Percentiles rank a stretch among this genome's conserved stretches.
These are phyloP conservation scores for Trichoplusia ni DNA, from an alignment of 1,140 invertebrate species.

Conservation along the genomic window DNA sequence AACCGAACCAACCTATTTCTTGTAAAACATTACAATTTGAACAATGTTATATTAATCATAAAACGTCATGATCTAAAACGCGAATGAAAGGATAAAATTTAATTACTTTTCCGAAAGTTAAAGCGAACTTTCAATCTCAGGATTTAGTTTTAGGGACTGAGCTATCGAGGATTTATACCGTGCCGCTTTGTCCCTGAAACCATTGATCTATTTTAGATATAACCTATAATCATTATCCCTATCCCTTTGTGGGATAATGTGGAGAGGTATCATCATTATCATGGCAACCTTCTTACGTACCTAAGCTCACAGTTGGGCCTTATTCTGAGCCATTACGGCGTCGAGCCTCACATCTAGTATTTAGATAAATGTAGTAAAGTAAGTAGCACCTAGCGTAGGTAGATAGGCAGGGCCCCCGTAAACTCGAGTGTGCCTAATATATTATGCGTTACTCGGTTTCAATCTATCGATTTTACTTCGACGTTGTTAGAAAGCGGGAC, in stretches of 20 bases:
- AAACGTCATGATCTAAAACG: background rate
- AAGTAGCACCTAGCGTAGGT: slow-evolving; percentile 8
- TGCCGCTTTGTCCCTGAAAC: background rate
- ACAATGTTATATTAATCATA: too few species aligned
- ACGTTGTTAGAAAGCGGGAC: slow-evolving; percentile 57
- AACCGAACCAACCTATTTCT: too few species aligned
- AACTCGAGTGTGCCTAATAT: slow-evolving; percentile 36
- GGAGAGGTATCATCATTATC: slow-evolving; percentile 27
- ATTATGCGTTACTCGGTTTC: slow-evolving; percentile 53
- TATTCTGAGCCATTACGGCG: slow-evolving; percentile 4
- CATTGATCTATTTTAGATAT: slow-evolving; percentile 30
- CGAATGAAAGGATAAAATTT: background rate
- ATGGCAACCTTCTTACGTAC: slow-evolving; percentile 19
- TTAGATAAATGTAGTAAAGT: slow-evolving; percentile 21
- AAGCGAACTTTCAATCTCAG: background rate
- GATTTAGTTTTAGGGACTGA: background rate
- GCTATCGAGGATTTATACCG: background rate
- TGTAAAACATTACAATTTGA: too few species aligned
- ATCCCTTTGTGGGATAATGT: slow-evolving; percentile 23
- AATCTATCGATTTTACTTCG: slow-evolving; percentile 53
- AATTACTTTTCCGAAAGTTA: background rate
- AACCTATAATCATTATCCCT: slow-evolving; percentile 23
- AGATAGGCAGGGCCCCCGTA: background rate
- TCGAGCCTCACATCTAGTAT: slow-evolving; percentile 20
- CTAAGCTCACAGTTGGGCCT: slow-evolving; percentile 7